Base-by-base conservation (phyloP, 1,140 invertebrate genomes). In the Lutraria rhynchaena region DNA sequence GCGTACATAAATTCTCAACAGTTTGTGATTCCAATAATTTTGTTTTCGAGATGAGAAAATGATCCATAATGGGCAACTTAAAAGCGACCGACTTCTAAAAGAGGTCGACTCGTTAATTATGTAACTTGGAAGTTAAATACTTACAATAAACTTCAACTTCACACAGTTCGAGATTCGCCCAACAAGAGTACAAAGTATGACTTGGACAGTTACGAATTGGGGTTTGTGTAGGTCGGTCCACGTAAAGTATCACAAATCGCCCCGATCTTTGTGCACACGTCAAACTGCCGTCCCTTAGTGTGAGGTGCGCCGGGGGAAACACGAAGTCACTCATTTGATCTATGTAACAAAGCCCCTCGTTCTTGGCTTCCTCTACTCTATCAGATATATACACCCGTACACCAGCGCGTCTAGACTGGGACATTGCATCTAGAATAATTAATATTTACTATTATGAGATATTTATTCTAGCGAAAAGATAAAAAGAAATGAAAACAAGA, bases 81-180 rank as follows among this genome's bases (percentile, higher is more conserved):
- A n/a, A n/a, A n/a, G n/a, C n/a, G n/a, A n/a, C n/a, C n/a, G n/a
- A n/a, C n/a, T n/a, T n/a, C n/a, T n/a, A n/a, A n/a, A n/a, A n/a
- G n/a, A n/a, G n/a, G n/a, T n/a, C n/a, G n/a, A n/a, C n/a, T n/a
- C n/a, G 37, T 41, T 15, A 41, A 41, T 41, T 41, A 41, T 41
- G 37, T 7, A 41, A 41, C 37, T 7, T 41, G 37, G 15, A 41
- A 41, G 15, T 15, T 7, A 41, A 41, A 41, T 41, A 57, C 67
- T 71, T 82, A 87, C 85, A 77, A 37, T 81, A 85, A 1, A 85
- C 82, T 61, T 85, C 73, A 4, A 87, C 85, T 55, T 87, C 85
- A 70, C 85, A 87, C 1, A 87, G 22, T 31, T 87, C 85, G 7
- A 87, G 61, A 46, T 87, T 85, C 11, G 85, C 85, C 85, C 85